phyloP scores from a whole-genome alignment of 2,797 vertebrate species.

The Prunella strophiata region DNA sequence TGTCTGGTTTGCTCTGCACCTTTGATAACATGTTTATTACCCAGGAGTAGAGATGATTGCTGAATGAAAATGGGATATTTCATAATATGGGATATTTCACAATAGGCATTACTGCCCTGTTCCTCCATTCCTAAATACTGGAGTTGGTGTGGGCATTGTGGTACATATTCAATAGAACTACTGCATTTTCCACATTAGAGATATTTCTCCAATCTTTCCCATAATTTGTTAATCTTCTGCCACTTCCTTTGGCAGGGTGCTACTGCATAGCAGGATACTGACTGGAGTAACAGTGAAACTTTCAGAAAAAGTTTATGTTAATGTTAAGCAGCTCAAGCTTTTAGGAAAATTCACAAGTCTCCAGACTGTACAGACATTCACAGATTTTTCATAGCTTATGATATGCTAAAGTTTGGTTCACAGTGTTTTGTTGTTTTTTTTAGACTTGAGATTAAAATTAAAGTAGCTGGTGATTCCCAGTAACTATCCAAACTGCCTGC shows the following conservation, averaged over 20 bases:
- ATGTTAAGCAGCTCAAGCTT: background rate
- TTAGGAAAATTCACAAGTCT: background rate
- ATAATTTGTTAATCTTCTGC: background rate
- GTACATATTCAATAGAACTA: background rate
- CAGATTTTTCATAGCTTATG: background rate
- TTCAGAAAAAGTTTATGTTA: background rate
- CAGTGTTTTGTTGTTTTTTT: background rate
- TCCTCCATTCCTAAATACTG: background rate
- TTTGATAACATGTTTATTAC: background rate
- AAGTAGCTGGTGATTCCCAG: background rate
- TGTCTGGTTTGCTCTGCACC: background rate
- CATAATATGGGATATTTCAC: background rate
- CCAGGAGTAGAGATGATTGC: background rate
- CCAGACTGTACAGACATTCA: background rate
- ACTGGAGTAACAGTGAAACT: background rate
- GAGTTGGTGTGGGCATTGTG: background rate
- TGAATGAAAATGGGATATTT: background rate
- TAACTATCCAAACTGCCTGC: background rate
- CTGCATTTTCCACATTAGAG: rapidly evolving
- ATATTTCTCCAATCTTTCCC: background rate
- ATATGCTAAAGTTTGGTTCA: background rate
- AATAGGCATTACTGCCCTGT: background rate
- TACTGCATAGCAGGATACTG: background rate
- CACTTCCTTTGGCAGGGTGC: background rate
- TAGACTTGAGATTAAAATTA: background rate